Evolutionary conservation across 2,113 vertebrate species (phyloP).

Genomic region (Donacobius atricapilla): DNA sequence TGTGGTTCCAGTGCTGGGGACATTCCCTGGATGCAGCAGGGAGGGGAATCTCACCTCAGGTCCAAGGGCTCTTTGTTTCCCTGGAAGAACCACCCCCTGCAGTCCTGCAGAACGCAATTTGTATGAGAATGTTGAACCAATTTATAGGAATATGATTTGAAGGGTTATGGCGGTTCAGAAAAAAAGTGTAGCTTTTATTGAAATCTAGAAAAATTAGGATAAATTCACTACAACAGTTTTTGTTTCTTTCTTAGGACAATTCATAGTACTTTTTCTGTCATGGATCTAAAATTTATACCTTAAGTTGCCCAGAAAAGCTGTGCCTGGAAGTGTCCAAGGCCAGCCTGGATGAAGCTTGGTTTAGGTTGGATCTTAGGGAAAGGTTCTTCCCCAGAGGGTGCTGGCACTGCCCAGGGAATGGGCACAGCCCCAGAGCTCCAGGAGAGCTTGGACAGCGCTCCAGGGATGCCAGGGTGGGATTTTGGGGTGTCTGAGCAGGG

Average conservation of each 20-base stretch:
- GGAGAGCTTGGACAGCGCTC: rapidly evolving
- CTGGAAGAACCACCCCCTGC: neutral
- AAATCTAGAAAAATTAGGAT: neutral
- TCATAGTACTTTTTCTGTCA: neutral
- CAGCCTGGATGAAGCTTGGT: neutral
- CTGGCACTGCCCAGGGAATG: neutral
- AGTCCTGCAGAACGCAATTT: neutral
- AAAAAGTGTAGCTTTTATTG: rapidly evolving
- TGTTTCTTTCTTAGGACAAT: neutral
- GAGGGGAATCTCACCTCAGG: neutral
- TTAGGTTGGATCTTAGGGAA: neutral
- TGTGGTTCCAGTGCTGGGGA: rapidly evolving
- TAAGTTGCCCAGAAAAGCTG: neutral
- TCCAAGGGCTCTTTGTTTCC: neutral
- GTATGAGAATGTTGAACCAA: neutral
- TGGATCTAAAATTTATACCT: neutral
- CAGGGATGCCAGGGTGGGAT: neutral
- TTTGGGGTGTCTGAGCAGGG: neutral
- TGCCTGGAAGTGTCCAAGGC: neutral
- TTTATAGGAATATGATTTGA: rapidly evolving
- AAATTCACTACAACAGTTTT: neutral
- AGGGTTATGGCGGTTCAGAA: neutral
- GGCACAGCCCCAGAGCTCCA: neutral
- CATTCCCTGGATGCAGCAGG: neutral
- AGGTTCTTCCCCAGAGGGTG: neutral